These are phyloP conservation scores for Eucriotettix oculatus DNA, from an alignment of 2,888 invertebrate genomes.

Conservation along the genomic window DNA sequence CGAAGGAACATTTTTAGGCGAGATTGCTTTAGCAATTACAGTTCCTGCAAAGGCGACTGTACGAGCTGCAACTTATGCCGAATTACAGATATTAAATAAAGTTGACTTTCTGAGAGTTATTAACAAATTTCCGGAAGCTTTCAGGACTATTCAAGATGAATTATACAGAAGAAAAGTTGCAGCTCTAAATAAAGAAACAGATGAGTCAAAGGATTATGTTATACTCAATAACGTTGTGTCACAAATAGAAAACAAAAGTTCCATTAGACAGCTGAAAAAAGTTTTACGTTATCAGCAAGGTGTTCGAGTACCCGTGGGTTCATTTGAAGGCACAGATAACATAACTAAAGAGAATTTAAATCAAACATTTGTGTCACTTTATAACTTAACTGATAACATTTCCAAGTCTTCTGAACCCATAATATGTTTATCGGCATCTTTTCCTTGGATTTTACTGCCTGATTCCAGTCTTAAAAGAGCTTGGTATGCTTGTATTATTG, in stretches of 20 bases:
- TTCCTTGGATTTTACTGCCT: slow-evolving; percentile 33
- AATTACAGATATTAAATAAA: slow-evolving; percentile 21
- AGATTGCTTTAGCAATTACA: slow-evolving; percentile 32
- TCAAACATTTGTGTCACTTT: neutral
- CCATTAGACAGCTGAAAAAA: neutral
- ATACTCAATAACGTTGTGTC: neutral
- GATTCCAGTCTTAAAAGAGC: slow-evolving; percentile 29
- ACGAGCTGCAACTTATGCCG: slow-evolving; percentile 34
- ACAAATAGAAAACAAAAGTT: neutral
- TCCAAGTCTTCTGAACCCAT: neutral
- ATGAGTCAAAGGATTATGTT: neutral
- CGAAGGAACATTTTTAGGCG: slow-evolving; percentile 32
- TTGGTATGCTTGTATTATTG: slow-evolving; percentile 32
- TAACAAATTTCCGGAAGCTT: slow-evolving; percentile 12
- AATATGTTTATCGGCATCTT: slow-evolving; percentile 12
- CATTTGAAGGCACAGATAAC: neutral
- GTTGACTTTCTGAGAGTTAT: slow-evolving; percentile 15
- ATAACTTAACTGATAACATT: neutral
- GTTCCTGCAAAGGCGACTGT: slow-evolving; percentile 35
- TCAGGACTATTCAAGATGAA: slow-evolving; percentile 8
- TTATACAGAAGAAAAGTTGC: slow-evolving; percentile 9
- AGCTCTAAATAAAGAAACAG: neutral
- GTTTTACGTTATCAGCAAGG: neutral
- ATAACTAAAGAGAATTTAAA: neutral
- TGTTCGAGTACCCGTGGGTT: neutral